Evolutionary conservation across 2,797 vertebrate genomes (phyloP).

Genomic region (Sebastolobus altivelis): DNA sequence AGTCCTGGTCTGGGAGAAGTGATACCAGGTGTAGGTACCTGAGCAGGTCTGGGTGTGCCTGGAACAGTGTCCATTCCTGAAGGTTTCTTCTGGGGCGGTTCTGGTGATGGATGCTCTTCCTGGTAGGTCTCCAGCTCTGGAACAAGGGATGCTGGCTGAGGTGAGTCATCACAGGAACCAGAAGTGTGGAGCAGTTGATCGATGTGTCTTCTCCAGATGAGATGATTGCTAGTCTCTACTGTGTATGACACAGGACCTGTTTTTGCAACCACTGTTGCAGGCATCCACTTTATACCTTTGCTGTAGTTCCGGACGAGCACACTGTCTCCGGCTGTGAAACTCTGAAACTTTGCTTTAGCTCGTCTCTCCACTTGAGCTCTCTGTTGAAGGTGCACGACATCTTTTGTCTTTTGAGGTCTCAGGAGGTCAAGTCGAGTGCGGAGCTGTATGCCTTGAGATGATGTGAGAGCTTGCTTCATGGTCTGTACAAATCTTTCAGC

Average conservation of each 20-base stretch:
- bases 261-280: constrained; percentile 6
- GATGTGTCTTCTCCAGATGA: constrained; percentile 21
- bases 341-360: not conserved
- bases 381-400: not conserved
- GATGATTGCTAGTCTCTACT: constrained; percentile 18
- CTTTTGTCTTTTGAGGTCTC: not conserved
- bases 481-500: constrained; percentile 15
- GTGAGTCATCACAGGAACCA: not conserved
- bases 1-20: too few relatives aligned
- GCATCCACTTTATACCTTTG: constrained; percentile 8
- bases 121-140: not conserved
- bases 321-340: constrained; percentile 17
- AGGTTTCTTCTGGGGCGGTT: too few relatives aligned
- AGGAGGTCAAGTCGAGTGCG: not conserved
- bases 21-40: too few relatives aligned
- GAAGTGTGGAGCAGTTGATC: constrained; percentile 13
- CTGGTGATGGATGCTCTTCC: not conserved
- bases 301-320: constrained; percentile 21
- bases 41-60: too few relatives aligned
- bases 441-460: not conserved
- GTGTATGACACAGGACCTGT: constrained; percentile 31
- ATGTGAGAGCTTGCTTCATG: constrained; percentile 1
- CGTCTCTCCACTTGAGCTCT: not conserved
- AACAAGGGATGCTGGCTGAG: not conserved
- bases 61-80: too few relatives aligned